Evolutionary conservation across 2,797 vertebrate species (phyloP), one percentile per base, ranked within the genome.

Genomic region (Galaxias olidus): DNA sequence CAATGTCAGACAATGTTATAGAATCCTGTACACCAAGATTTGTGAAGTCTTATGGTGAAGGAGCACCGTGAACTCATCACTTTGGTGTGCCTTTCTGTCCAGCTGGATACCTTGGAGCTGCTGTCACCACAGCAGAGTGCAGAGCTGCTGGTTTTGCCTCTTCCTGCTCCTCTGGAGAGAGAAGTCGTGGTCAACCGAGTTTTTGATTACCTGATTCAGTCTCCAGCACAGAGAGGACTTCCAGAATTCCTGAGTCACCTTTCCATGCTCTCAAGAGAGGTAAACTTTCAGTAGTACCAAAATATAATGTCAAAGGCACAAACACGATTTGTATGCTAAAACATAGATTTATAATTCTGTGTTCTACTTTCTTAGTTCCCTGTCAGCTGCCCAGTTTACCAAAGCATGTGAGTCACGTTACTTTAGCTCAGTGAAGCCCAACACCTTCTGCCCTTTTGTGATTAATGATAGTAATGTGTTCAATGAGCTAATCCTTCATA

Each of bases 51-150:
- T 30, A 3, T 30, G 6, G 30, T 30, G 30, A 30, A 3, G 6
- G 6, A 30, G 30, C 30, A 30, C 30, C 30, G 6, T 30, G 3
- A 2, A 30, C 2, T 30, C 3, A 30, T 30, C 6, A 6, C 6
- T 30, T 30, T 30, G 30, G 30, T 30, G 30, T 30, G 3, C 30
- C 30, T 30, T 2, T 30, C 30, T 19, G 11, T 59, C 12, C 43
- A 92, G 91, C 43, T 91, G 68, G 79, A 86, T 17, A 67, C 30
- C 9, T 61, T 92, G 3, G 54, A 0, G 0, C 58, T 80, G 43
- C 82, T 92, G 61, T 78, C 79, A 59, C 66, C 84, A 12, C 6
- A 43, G 4, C 90, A 92, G 76, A 73, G 11, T 0, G 86, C 76
- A 4, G 78, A 87, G 69, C 73, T 91, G 64, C 61, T 92, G 70